Base-by-base conservation (phyloP, 2,113 vertebrate genomes). In the Clarias batrachus region DNA sequence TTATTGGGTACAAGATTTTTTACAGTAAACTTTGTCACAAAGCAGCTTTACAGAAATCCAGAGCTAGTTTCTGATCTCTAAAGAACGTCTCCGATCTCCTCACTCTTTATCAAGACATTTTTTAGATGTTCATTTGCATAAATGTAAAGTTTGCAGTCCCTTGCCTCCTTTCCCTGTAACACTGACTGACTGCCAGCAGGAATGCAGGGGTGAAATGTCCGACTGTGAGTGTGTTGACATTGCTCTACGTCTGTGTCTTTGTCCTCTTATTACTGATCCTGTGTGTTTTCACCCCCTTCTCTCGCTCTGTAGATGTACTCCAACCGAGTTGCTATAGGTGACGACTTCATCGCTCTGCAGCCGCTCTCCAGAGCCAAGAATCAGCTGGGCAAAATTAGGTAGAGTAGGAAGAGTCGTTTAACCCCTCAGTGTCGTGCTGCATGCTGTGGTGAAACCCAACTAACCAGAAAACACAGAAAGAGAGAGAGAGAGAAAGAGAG, bases 341-440 rank as follows among this genome's bases (percentile, higher is more conserved):
- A 99, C 93, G 97, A 99, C 95, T 97, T 97, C 97, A 99, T 99
- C 96, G 97, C 98, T 94, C 97, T 99, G 95, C 98, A 99, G 96
- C 98, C 98, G 93, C 96, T 99, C 94, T 97, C 98, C 94, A 97
- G 97, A 97, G 97, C 97, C 95, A 98, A 97, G 97, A 98, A 94
- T 96, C 98, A 98, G 96, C 98, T 99, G 96, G 97, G 97, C 96
- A 99, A 95, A 96, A 96, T 99, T 99, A 99, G 98, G 98, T 99
- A 99, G 98, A 97, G 95, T 95, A 96, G 96, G 95, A 37, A 95
- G 92, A 93, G 93, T 87, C 89, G 1, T 84, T 74, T 56, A 73
- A 54, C 57, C n/a, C 65, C 77, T 76, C 84, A 79, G 77, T 82
- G 19, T 87, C 71, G 56, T 89, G 83, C 81, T 89, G 89, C 87